Conservation (phyloP, 2,888 invertebrate species). For the Noctua comes region DNA sequence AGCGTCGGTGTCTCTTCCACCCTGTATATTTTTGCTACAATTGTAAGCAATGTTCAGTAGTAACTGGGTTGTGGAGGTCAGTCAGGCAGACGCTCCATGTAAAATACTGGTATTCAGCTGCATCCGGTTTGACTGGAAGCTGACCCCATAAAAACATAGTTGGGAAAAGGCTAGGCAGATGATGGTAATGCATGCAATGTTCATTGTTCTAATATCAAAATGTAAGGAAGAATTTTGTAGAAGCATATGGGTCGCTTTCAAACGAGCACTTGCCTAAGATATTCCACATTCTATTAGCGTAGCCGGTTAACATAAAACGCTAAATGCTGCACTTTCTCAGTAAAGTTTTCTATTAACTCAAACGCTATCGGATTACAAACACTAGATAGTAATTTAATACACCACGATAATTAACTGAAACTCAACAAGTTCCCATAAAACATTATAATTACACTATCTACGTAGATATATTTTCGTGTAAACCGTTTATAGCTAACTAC, state of each 20-base stretch:
- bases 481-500: slow-evolving; percentile 13
- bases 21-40: background rate
- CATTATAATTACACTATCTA: slow-evolving; percentile 41
- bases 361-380: slow-evolving; percentile 32
- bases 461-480: slow-evolving; percentile 11
- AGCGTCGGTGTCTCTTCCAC: no score
- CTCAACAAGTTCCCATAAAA: slow-evolving; percentile 36
- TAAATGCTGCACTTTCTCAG: background rate
- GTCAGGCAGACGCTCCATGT: background rate
- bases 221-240: background rate
- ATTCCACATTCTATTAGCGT: background rate
- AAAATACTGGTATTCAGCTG: background rate
- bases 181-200: background rate
- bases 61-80: background rate
- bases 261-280: no score
- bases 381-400: slow-evolving; percentile 42
- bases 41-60: background rate
- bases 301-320: background rate
- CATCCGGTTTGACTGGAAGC: background rate
- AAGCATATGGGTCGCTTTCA: no score
- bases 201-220: background rate
- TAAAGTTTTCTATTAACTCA: slow-evolving; percentile 13
- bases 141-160: no score
- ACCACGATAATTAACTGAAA: slow-evolving; percentile 19
- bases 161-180: background rate